Evolutionary conservation across 1,140 invertebrate species (phyloP).

Genomic region (Pogonus chalceus): DNA sequence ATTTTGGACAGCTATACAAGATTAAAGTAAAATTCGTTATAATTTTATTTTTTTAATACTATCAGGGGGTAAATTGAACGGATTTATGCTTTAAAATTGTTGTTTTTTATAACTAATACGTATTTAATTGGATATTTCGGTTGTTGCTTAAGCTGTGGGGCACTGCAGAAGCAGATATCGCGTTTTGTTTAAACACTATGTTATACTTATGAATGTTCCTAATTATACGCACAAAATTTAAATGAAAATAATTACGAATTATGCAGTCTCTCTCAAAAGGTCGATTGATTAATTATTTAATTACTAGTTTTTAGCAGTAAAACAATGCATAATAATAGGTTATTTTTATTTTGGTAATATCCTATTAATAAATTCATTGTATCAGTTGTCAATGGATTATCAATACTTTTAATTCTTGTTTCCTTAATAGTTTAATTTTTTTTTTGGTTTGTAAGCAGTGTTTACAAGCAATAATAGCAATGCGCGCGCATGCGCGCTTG

Average conservation of each 20-base stretch:
- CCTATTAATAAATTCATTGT: slow-evolving; percentile 37
- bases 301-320: slow-evolving; percentile 33
- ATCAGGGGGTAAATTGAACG: too few relatives aligned
- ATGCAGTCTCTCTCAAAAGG: slow-evolving; percentile 30
- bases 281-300: slow-evolving; percentile 29
- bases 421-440: slow-evolving; percentile 24
- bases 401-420: slow-evolving; percentile 24
- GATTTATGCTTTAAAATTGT: too few relatives aligned
- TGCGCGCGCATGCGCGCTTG: background rate
- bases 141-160: too few relatives aligned
- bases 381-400: slow-evolving; percentile 37
- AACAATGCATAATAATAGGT: slow-evolving; percentile 27
- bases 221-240: slow-evolving; percentile 8
- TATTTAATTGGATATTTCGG: too few relatives aligned
- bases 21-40: too few relatives aligned
- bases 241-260: background rate
- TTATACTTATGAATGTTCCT: background rate
- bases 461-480: slow-evolving; percentile 12
- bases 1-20: too few relatives aligned
- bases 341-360: slow-evolving; percentile 23
- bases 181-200: background rate
- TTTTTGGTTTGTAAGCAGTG: slow-evolving; percentile 26
- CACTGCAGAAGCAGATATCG: background rate
- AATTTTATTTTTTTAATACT: too few relatives aligned
- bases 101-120: too few relatives aligned